Base-by-base conservation (phyloP, 1,140 invertebrate species). In the Armadillidium nasatum region DNA sequence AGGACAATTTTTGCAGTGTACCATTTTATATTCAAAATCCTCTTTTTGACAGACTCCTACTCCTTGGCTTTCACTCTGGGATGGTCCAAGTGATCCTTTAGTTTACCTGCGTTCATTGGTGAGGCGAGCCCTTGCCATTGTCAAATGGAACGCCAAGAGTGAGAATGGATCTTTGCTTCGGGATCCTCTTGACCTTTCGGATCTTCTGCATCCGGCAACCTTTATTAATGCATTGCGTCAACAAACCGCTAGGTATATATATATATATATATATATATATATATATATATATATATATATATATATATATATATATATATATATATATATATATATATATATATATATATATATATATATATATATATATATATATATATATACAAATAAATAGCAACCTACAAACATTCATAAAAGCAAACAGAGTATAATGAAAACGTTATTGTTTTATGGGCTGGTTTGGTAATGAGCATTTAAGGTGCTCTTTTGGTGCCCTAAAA, bases 161-260 rank as follows among this genome's bases (percentile, higher is more conserved):
- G 83, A 86, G 7, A 80, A 86, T 0, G 85, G 87, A n/a, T 82
- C 85, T 4, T 80, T 89, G 9, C 82, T 88, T 7, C 84, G 85
- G 4, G 84, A 88, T 22, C 85, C 87, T 6, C 83, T 96, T 0
- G 89, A 95, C 84, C 85, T 97, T 0, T 87, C 89, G 0, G 88
- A 91, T 50, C 86, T 96, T 0, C 91, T 94, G 77, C 88, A 92
- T 83, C 93, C 94, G 2, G 89, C 91, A 73, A 90, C 91, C 13
- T 92, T 97, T 82, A 84, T 97, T 0, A 91, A 92, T 82, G 92
- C 93, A 43, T 84, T 96, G 0, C 90, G 94, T 82, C 93, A 95
- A 84, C 88, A 92, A 78, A 91, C 90, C 33, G 90, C 92, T 0
- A 87, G 92, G 87, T 89, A 2, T 60, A n/a, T 60, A 21, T 60